These are phyloP conservation scores for Drosophila prolongata DNA, from an alignment of 2,888 invertebrate species.

Conservation along the genomic window DNA sequence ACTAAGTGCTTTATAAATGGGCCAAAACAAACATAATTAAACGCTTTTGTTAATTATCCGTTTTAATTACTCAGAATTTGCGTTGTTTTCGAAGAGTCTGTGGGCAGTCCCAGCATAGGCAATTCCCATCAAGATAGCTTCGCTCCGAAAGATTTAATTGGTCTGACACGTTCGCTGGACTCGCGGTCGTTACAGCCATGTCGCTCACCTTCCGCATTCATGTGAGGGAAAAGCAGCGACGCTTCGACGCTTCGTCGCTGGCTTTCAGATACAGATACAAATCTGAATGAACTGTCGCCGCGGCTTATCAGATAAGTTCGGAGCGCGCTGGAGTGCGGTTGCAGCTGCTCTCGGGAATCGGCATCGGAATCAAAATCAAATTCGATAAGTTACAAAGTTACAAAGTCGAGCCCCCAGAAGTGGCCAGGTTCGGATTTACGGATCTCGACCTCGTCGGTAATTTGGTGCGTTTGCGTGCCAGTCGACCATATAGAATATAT, in stretches of 20 bases:
- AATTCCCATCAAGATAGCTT: constrained; percentile 1
- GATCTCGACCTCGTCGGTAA: constrained; percentile 24
- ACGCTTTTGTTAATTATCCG: constrained; percentile 1
- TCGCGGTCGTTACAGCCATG: constrained; percentile 21
- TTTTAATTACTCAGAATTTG: constrained; percentile 8
- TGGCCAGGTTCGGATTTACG: constrained; percentile 8
- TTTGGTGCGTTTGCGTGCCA: constrained; percentile 70
- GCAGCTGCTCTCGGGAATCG: constrained; percentile 32
- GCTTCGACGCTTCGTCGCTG: constrained; percentile 40
- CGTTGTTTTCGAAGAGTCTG: constrained; percentile 8
- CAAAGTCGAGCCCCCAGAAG: constrained; percentile 28
- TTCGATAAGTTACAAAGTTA: constrained; percentile 22
- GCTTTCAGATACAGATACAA: constrained; percentile 63
- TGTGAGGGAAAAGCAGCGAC: constrained; percentile 40
- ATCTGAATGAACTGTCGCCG: constrained; percentile 77
- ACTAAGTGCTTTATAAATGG: constrained; percentile 4
- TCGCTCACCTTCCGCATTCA: constrained; percentile 36
- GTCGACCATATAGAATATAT: constrained; percentile 39
- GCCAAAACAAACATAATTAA: constrained; percentile 6
- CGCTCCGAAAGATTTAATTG: constrained; percentile 2
- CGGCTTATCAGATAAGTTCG: constrained; percentile 76
- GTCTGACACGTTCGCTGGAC: constrained; percentile 22
- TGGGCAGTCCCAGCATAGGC: neutral
- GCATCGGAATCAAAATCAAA: constrained; percentile 1
- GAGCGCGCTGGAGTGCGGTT: constrained; percentile 67